A percentile compares a stretch with the other conserved stretches of the same genome.
Conservation (phyloP, 2,113 vertebrate species). For the Pelecanoides urinatrix region DNA sequence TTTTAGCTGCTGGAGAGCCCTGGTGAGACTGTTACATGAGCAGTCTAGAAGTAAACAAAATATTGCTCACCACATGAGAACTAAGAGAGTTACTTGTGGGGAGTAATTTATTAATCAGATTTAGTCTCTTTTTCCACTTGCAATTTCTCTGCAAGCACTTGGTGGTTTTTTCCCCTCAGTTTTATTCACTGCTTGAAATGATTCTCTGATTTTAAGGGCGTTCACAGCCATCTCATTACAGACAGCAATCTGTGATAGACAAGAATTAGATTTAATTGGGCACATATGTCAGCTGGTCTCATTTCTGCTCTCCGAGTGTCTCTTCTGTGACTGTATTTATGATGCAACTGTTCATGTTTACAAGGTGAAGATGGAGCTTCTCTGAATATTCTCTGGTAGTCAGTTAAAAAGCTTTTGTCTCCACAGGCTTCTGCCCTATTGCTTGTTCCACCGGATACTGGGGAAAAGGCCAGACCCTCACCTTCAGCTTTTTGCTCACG, state of each 20-base stretch:
- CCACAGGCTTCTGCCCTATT: neutral
- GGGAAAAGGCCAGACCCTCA: neutral
- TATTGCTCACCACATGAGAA: neutral
- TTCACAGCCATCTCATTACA: neutral
- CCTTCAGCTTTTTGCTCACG: neutral
- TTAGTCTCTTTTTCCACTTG: neutral
- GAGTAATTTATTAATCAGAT: conserved; percentile 16
- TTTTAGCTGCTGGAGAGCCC: neutral
- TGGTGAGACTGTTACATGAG: neutral
- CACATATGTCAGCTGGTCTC: neutral
- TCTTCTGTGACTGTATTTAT: neutral
- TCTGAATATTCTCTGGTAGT: neutral
- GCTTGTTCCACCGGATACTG: neutral
- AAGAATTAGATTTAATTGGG: neutral
- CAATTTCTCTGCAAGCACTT: conserved; percentile 4
- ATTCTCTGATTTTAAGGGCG: neutral
- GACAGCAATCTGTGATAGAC: neutral
- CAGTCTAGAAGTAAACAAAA: neutral
- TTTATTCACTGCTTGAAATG: conserved; percentile 1
- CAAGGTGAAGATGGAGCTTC: neutral
- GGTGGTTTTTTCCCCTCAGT: neutral
- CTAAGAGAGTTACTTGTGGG: neutral
- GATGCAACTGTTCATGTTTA: neutral
- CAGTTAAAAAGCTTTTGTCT: neutral
- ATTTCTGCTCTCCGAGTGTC: neutral